Evolutionary conservation across 2,797 vertebrate genomes (phyloP), one percentile per base, ranked within the genome.

Genomic region (Zalophus californianus): DNA sequence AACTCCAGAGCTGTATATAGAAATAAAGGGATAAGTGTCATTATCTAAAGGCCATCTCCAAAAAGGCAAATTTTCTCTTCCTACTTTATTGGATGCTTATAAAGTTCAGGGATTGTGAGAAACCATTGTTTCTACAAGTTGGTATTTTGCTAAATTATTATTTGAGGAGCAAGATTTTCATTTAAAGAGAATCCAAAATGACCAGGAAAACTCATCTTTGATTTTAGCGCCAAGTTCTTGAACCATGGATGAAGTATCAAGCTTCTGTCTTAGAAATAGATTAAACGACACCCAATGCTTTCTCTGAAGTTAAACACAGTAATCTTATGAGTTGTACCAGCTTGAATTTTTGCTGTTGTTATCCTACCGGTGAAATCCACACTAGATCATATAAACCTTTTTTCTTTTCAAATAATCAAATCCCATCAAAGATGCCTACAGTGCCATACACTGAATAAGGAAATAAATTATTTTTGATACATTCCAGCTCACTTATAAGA

Each of bases 401-500:
- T 77, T 87, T 82, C 23, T 8, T 87, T 70, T 48, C 32, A 56
- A 90, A 70, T 68, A 92, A 79, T 78, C 29, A 77, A 54, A 90
- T 88, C 32, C 35, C 54, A n/a, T 23, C 35, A 29, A 92, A 90
- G 29, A 72, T 77, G 62, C 12, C 48, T 35, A 48, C 3, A 3
- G 11, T n/a, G 25, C 18, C 58, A 89, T 20, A 64, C 27, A 77
- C 4, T 38, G 54, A 97, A 86, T 77, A 86, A 90, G 32, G 32
- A 83, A 90, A 8, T 38, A 86, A 60, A 94, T 3, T 3, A n/a
- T 95, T 86, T 89, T 89, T 64, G 79, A 52, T 58, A 83, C 44
- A 83, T 64, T 77, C 58, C 80, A 92, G 41, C 27, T 94, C 72
- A 70, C 21, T 54, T 87, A 79, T 10, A 72, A 86, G 85, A 86